Conservation (phyloP, 2,888 invertebrate species). For the Melinopterus prodromus region DNA sequence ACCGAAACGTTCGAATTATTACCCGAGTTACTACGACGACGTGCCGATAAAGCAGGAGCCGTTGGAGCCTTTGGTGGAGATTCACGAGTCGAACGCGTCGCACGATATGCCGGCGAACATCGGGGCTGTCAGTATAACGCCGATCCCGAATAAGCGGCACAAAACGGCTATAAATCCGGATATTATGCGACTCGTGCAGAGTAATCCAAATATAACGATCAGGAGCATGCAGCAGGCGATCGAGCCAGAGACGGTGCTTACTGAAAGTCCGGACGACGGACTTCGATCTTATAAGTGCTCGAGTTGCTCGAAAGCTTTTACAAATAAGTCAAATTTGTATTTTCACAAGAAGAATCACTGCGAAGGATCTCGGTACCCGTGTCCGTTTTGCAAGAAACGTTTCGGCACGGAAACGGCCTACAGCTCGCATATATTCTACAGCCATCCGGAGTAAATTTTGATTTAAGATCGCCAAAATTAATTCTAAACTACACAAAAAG, state of each 20-base stretch:
- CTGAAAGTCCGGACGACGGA: conserved; percentile 41
- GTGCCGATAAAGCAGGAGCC: conserved; percentile 50
- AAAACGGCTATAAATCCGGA: conserved; percentile 50
- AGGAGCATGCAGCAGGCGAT: conserved; percentile 46
- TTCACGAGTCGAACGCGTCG: conserved; percentile 51
- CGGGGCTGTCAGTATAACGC: conserved; percentile 57
- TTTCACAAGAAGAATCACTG: conserved; percentile 61
- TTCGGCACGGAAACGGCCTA: conserved; percentile 61
- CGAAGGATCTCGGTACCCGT: conserved; percentile 59
- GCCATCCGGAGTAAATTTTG: conserved; percentile 57
- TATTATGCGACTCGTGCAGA: conserved; percentile 58
- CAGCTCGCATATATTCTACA: conserved; percentile 61
- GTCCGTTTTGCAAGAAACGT: conserved; percentile 60
- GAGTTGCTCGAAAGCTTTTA: conserved; percentile 58
- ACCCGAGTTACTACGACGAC: conserved; percentile 33
- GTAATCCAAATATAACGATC: conserved; percentile 59
- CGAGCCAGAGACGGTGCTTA: conserved; percentile 25
- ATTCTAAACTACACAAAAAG: too few relatives aligned
- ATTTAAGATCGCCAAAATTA: background rate
- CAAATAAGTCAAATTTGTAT: conserved; percentile 59
- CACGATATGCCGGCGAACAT: conserved; percentile 41
- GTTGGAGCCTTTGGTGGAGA: conserved; percentile 57
- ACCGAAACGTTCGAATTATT: conserved; percentile 28
- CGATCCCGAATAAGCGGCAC: conserved; percentile 53
- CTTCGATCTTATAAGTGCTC: conserved; percentile 57